Evolutionary conservation across 2,888 invertebrate genomes (phyloP), one percentile per base, ranked within the genome.

Genomic region (Volucella bombylans): DNA sequence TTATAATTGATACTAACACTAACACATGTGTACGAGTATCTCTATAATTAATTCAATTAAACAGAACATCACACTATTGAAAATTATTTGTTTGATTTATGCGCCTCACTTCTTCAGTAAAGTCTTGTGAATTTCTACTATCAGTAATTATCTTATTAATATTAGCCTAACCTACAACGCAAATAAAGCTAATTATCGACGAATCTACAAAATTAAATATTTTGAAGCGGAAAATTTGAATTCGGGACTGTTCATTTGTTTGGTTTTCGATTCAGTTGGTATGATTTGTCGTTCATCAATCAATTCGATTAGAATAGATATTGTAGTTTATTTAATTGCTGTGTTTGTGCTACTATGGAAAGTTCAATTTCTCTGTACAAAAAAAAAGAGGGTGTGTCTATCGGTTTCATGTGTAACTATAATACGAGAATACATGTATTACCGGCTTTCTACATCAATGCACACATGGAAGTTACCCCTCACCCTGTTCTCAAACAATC

Each of bases 301-400:
- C 23, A 43, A 54, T 52, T 65, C n/a, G 31, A 31, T 31, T 31
- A 31, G 11, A 47, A 55, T 55, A 14, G 31, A 2, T 23, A 10
- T 43, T 39, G 9, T 23, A 18, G 2, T 14, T 23, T 10, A 3
- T 57, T 39, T 9, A n/a, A 12, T 9, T 54, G 14, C 49, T 31
- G 10, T 15, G 18, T 38, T 49, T n/a, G 6, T 39, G 18, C 14
- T 39, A 4, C 31, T 31, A 47, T 47, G 45, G 31, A n/a, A 45
- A 23, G 23, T 49, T 31, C 6, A 74, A 11, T 31, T 52, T 45
- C 14, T 31, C 10, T 15, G 12, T 3, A 47, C 12, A 55, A 23
- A 23, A 31, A 57, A 15, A 57, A 50, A 59, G 57, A 43, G 59
- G 71, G 67, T 74, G 74, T 67, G 74, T 55, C 71, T 59, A 31